These are phyloP conservation scores for Hypselothyrea guttata DNA, from an alignment of 2,888 invertebrate genomes.

Conservation along the genomic window DNA sequence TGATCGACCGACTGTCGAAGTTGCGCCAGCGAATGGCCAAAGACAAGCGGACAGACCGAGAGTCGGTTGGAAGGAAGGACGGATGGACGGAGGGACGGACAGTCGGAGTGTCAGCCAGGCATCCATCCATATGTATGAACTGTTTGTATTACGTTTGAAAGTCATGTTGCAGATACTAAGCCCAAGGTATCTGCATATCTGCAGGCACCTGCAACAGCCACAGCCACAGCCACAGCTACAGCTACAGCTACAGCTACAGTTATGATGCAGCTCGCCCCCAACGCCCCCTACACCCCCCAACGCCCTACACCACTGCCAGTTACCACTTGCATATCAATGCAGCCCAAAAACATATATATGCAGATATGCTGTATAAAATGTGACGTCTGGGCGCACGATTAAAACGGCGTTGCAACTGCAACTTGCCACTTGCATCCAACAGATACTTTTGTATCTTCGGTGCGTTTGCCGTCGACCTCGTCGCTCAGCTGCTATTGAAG, in stretches of 20 bases:
- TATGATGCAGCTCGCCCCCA: neutral
- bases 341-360: constrained; percentile 49
- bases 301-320: constrained; percentile 39
- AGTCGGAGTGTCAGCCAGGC: constrained; percentile 3
- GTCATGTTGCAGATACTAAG: constrained; percentile 66
- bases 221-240: constrained; percentile 20
- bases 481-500: constrained; percentile 59
- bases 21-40: constrained; percentile 33
- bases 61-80: no score
- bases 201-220: constrained; percentile 54
- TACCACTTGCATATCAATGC: constrained; percentile 71
- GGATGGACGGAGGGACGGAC: neutral
- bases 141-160: constrained; percentile 75
- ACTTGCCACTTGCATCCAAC: constrained; percentile 57
- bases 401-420: constrained; percentile 49
- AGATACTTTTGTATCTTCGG: constrained; percentile 34
- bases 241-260: constrained; percentile 10
- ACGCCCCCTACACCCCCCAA: neutral
- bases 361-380: constrained; percentile 42
- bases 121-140: constrained; percentile 70
- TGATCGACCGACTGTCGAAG: constrained; percentile 76
- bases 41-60: constrained; percentile 15
- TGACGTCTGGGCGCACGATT: constrained; percentile 67
- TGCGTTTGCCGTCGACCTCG: constrained; percentile 37
- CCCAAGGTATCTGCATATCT: constrained; percentile 64